Base-by-base conservation (phyloP, 2,888 invertebrate genomes). In the Andrena haemorrhoa region DNA sequence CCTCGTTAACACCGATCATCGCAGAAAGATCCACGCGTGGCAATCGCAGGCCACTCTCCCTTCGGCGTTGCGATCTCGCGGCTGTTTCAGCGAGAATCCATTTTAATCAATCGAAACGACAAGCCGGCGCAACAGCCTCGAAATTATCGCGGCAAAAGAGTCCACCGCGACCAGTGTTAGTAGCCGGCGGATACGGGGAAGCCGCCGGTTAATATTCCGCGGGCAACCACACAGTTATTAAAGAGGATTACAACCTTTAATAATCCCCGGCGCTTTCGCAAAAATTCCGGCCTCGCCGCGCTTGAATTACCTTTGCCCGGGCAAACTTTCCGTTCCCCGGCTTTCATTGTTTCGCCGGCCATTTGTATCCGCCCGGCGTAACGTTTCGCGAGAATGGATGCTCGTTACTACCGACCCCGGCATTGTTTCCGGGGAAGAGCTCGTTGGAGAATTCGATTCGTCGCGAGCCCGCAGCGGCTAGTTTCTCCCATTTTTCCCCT, bases 171-270 rank as follows among this genome's bases (percentile, higher is more conserved):
- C 41, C 41, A 5, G 16, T 41, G 60, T 7, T 61, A 23, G 49
- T 10, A 35, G 33, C 49, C 41, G n/a, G 10, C 20, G 20, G 47
- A 47, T 49, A n/a, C 26, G n/a, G 10, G 53, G 41, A 79, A 53
- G 53, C 47, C 65, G 29, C 53, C 65, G 71, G 35, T 66, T 70
- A 77, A 82, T 69, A 63, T 71, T 82, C 64, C 20, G 26, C 56
- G 56, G 47, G 69, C 63, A 41, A 41, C 49, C 26, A 33, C 49
- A 65, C 60, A 51, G 68, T 70, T 65, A 70, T 75, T 81, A 80
- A 82, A 71, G 80, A 81, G 82, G 82, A 82, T 82, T 81, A 79
- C 47, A 60, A 53, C 65, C 65, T 75, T 81, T 81, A 81, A 81
- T 79, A 82, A 82, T 82, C 82, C 82, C 65, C 10, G 56, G 23